Conservation (phyloP, 2,113 vertebrate genomes). For the Leucoraja erinaceus region DNA sequence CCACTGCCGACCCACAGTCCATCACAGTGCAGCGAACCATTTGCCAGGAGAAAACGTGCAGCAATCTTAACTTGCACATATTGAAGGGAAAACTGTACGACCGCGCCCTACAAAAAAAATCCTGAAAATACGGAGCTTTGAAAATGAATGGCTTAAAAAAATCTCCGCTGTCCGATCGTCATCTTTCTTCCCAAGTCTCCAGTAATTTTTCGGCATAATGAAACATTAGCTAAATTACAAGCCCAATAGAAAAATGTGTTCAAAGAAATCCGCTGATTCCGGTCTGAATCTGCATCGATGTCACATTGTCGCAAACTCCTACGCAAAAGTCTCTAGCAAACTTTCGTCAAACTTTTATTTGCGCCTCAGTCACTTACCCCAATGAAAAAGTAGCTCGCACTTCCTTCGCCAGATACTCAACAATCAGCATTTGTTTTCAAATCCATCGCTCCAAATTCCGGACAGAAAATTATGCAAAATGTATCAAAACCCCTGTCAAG, state of each 20-base stretch:
- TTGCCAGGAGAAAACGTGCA: neutral
- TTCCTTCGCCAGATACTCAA: neutral
- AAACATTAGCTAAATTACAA: neutral
- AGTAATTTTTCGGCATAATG: neutral
- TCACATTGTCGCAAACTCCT: neutral
- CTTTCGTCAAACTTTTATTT: neutral
- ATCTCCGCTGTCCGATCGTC: neutral
- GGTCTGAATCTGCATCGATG: neutral
- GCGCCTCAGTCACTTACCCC: neutral
- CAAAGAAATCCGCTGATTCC: neutral
- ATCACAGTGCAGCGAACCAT: neutral
- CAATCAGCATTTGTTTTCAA: neutral
- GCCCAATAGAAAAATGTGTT: neutral
- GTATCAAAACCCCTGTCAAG: too few species aligned
- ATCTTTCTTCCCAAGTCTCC: neutral
- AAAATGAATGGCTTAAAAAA: neutral
- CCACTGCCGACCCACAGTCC: too few species aligned
- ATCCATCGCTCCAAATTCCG: neutral
- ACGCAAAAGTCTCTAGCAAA: neutral
- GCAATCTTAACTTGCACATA: neutral
- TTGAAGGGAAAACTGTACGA: neutral
- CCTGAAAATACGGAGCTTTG: neutral
- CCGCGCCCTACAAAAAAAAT: conserved; percentile 10
- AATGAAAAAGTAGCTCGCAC: neutral
- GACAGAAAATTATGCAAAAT: neutral